Evolutionary conservation across 2,797 vertebrate species (phyloP).

Genomic region (Megalops cyprinoides): DNA sequence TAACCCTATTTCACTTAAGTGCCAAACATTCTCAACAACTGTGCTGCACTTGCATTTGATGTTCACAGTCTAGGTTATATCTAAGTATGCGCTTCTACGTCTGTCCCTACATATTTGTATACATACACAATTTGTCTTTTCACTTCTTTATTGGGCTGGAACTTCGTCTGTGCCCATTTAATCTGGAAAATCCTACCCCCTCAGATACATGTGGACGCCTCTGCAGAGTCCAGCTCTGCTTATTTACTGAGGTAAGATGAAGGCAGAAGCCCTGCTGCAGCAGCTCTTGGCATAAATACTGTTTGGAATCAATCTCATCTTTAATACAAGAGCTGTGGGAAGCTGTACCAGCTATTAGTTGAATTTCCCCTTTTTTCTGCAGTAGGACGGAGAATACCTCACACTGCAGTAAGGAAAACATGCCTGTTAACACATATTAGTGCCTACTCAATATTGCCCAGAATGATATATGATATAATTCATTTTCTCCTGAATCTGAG

Average conservation of each 20-base stretch:
- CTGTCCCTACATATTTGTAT: neutral
- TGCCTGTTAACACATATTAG: constrained; percentile 1
- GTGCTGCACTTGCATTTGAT: neutral
- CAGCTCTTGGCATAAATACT: constrained; percentile 23
- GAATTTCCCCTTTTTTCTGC: constrained; percentile 24
- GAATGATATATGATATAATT: neutral
- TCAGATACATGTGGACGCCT: neutral
- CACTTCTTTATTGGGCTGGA: neutral
- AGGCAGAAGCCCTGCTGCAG: constrained; percentile 9
- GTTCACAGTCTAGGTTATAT: neutral
- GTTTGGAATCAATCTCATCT: constrained; percentile 44
- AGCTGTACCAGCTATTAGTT: constrained; percentile 28
- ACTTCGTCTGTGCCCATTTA: neutral
- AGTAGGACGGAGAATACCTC: neutral
- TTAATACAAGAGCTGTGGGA: constrained; percentile 40
- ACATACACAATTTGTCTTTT: neutral
- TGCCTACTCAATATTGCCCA: neutral
- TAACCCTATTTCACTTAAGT: neutral
- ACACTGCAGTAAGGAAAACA: neutral
- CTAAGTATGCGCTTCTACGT: neutral
- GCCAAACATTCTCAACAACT: neutral
- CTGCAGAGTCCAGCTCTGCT: neutral
- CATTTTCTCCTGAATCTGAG: constrained; percentile 8
- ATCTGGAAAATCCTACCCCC: neutral
- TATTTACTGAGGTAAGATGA: constrained; percentile 21